These are phyloP conservation scores for Huso huso DNA, from an alignment of 2,797 vertebrate species.

Conservation along the genomic window DNA sequence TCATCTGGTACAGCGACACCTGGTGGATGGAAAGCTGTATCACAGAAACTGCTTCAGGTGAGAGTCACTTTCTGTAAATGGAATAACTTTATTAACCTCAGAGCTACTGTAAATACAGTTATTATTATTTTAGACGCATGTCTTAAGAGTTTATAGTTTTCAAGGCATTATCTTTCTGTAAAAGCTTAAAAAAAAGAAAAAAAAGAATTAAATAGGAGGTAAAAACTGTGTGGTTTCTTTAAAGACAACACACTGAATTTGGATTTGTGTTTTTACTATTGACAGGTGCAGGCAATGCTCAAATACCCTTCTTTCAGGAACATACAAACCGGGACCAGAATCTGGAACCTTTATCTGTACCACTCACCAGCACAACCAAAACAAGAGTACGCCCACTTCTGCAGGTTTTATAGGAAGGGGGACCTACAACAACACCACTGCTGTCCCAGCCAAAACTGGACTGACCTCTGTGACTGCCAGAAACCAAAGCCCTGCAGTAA, in stretches of 20 bases:
- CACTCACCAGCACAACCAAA: conserved; percentile 43
- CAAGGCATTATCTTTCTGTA: too few species aligned
- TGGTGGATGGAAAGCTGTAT: conserved; percentile 85
- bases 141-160: too few species aligned
- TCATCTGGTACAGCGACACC: conserved; percentile 86
- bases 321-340: conserved; percentile 61
- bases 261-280: not conserved
- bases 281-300: conserved; percentile 78
- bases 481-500: conserved; percentile 21
- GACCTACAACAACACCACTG: conserved; percentile 10
- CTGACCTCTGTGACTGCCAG: not conserved
- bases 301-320: conserved; percentile 64
- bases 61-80: conserved; percentile 19
- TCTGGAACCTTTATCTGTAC: conserved; percentile 63
- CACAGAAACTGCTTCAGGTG: conserved; percentile 95
- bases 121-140: too few species aligned
- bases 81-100: not conserved
- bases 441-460: not conserved
- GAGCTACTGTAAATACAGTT: not conserved
- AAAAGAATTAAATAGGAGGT: too few species aligned
- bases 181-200: too few species aligned
- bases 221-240: too few species aligned
- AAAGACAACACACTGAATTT: too few species aligned
- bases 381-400: conserved; percentile 25
- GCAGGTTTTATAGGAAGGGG: conserved; percentile 16